Conservation (phyloP, 92 coral and sea anemone species). For the Metridium senile region DNA sequence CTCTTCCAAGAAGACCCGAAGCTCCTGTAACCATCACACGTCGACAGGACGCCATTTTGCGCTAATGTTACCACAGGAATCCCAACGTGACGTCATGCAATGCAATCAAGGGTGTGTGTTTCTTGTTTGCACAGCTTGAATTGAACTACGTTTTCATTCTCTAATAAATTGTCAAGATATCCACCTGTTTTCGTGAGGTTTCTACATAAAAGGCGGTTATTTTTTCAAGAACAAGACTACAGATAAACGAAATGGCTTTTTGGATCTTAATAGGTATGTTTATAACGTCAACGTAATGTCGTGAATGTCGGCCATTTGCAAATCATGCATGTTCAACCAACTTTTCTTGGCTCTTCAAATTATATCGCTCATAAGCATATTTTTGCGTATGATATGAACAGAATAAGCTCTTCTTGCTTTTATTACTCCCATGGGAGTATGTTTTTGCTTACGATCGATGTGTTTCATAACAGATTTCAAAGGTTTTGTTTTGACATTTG, state of each 20-base stretch:
- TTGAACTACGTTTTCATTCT: not conserved
- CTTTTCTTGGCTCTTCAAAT: too few relatives aligned
- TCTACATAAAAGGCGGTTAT: not conserved
- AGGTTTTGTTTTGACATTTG: too few relatives aligned
- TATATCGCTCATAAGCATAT: too few relatives aligned
- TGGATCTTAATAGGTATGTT: not conserved
- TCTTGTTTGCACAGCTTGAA: slow-evolving; percentile 4
- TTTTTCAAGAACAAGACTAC: not conserved
- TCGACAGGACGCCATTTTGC: slow-evolving; percentile 62
- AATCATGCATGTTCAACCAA: too few relatives aligned
- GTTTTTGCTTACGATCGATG: too few relatives aligned
- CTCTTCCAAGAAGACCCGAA: slow-evolving; percentile 88
- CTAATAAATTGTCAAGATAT: not conserved
- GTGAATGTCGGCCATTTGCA: too few relatives aligned
- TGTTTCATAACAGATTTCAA: too few relatives aligned
- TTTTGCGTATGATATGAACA: too few relatives aligned
- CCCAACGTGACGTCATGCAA: too few relatives aligned
- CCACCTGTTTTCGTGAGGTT: not conserved
- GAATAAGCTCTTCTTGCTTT: too few relatives aligned
- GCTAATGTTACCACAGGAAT: slow-evolving; percentile 3
- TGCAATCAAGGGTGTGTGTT: not conserved
- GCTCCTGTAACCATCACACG: slow-evolving; percentile 83
- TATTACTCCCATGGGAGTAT: too few relatives aligned
- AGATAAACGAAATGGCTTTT: not conserved
- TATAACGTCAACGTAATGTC: not conserved